Base-by-base conservation (phyloP, 1,140 invertebrate species). In the Rhagoletis pomonella region DNA sequence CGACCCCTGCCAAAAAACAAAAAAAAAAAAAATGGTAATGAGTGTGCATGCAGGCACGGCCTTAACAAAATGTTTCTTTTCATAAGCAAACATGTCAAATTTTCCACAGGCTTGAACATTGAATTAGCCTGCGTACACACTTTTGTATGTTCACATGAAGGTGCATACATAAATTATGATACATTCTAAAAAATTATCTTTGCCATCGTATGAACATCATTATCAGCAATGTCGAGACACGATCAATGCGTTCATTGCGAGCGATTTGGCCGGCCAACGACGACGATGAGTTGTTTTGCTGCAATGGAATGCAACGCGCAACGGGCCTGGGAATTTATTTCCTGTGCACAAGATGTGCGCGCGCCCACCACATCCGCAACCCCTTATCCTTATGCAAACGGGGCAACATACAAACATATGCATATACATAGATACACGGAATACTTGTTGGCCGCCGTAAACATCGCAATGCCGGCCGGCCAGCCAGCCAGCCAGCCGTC, bases 281-380 rank as follows among this genome's bases (percentile, higher is more conserved):
- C 17, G 10, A 55, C 44, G n/a, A 1, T 9, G 60, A 12, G 42
- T 0, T 5, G 50, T 77, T 29, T 29, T 29, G 44, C 19, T 77
- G 69, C 69, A 77, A 55, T 50, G 47, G 69, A 81, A 81, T 81
- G 73, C 73, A 81, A 55, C 73, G 19, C 44, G n/a, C 73, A 55
- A 81, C n/a, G 55, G 44, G 19, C 47, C n/a, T 81, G 73, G 73
- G 73, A 81, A 81, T 55, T 81, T 81, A 29, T 81, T 81, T 81
- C 73, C 73, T 81, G 73, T 29, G 29, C 29, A 29, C 50, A 1
- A 9, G 39, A 55, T 50, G 47, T 81, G 47, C 44, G 17, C 47
- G 19, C 47, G 29, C 29, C 29, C 29, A 29, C 73, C 55, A 42
- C 73, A 81, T 9, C 12, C 73, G 14, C 73, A 81, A 55, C 73